Conservation (phyloP, 2,797 vertebrate genomes). For the Gymnodraco acuticeps region DNA sequence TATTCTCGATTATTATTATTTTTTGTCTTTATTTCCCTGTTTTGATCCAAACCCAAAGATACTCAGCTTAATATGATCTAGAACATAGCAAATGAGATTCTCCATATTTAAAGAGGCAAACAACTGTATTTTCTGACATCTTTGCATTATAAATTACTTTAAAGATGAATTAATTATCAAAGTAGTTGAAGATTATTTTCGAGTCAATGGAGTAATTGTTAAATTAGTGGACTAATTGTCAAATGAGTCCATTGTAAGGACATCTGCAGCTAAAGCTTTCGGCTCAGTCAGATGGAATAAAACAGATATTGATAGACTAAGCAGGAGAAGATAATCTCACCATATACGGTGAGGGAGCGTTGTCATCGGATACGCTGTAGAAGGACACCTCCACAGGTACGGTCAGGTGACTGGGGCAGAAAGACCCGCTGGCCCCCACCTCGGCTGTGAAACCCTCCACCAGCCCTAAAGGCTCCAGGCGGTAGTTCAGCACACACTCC, state of each 20-base stretch:
- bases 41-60: too few species aligned
- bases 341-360: constrained; percentile 99
- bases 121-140: too few species aligned
- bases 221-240: not conserved
- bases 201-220: too few species aligned
- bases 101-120: too few species aligned
- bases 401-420: constrained; percentile 98
- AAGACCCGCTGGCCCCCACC: constrained; percentile 96
- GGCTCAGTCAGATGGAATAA: constrained; percentile 6
- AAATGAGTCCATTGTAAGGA: not conserved
- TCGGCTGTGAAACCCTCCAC: constrained; percentile 97
- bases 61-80: too few species aligned
- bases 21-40: too few species aligned
- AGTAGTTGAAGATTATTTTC: too few species aligned
- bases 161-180: too few species aligned
- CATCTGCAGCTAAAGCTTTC: not conserved
- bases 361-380: constrained; percentile 99
- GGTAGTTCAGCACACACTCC: constrained; percentile 98
- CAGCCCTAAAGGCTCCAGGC: constrained; percentile 92
- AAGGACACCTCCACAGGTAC: constrained; percentile 97
- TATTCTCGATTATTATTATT: too few species aligned
- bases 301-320: constrained; percentile 3
- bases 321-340: constrained; percentile 74
- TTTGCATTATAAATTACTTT: too few species aligned
- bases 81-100: too few species aligned